A percentile compares a stretch with the other conserved stretches of the same genome.
These are phyloP conservation scores for Machimus atricapillus DNA, from an alignment of 2,888 invertebrate species.

Conservation along the genomic window DNA sequence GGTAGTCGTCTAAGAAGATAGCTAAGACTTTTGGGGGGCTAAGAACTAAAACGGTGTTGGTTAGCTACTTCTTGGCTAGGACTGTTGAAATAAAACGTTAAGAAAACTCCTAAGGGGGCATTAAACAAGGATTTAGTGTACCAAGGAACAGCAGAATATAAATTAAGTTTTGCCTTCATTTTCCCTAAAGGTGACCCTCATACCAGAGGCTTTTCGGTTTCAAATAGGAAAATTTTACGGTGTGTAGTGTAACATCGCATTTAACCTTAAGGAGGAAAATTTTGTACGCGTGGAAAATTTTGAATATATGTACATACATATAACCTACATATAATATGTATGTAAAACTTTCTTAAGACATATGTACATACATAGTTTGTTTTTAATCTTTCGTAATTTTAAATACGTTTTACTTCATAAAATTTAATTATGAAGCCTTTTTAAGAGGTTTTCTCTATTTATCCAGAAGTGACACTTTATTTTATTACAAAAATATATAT, in stretches of 20 bases:
- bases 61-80: neutral
- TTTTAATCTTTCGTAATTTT: too few species aligned
- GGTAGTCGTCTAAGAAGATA: neutral
- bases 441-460: too few species aligned
- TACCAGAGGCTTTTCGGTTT: neutral
- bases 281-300: neutral
- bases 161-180: conserved; percentile 29
- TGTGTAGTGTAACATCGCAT: neutral
- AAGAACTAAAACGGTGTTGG: neutral
- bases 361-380: too few species aligned
- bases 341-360: too few species aligned
- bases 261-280: neutral
- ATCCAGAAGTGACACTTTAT: too few species aligned
- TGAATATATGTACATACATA: too few species aligned
- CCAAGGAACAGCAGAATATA: conserved; percentile 13
- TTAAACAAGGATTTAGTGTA: conserved; percentile 17
- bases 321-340: too few species aligned
- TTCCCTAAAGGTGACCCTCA: conserved; percentile 29
- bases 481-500: too few species aligned
- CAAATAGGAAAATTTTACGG: neutral
- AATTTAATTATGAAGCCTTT: too few species aligned
- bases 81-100: conserved; percentile 10
- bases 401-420: too few species aligned
- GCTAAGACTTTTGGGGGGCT: neutral
- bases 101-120: conserved; percentile 31